Base-by-base conservation (phyloP, 2,888 invertebrate species). In the Incurvaria masculella region DNA sequence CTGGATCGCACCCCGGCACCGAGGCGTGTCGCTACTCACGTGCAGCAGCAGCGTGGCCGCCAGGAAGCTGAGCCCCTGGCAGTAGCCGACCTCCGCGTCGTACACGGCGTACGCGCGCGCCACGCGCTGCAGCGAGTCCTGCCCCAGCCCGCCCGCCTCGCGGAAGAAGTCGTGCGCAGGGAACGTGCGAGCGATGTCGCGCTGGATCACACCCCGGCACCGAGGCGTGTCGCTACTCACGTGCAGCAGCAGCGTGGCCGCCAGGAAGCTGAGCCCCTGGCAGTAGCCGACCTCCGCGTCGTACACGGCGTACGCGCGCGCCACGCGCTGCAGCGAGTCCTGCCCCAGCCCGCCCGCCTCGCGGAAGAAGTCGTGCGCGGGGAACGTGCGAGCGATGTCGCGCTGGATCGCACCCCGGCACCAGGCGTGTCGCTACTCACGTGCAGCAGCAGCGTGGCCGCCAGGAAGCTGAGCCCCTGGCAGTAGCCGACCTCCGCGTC, bases 241-340 rank as follows among this genome's bases (percentile, higher is more conserved):
- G 68, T 99, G 98, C 53, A 99, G 78, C 23, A 99, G 78, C 49
- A 99, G 79, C 46, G 97, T 95, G 52, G 99, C 99, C 33, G 96
- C 97, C 38, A 99, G 81, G 70, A 99, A 99, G 69, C 97, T 98
- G 51, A 98, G 83, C 5, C 99, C 99, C 75, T 99, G 99, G 67
- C 98, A 99, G 75, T 99, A 99, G 48, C 97, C 97, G 52, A 99
- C 94, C 78, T 99, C 99, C 50, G 89, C 88, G 68, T 99, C 99
- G 68, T 96, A 92, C 8, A 97, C 91, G 2, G 98, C 96, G 73
- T 99, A 99, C 0, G 97, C 98, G 68, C 96, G 93, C 65, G 95
- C 96, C 63, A 99, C 91, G 63, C 94, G 90, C 65, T 94, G 94
- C 47, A 99, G 79, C 14, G 95, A 90, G 74, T 98, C 97, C 74